These are phyloP conservation scores for Pseudorhiza aurosa DNA, from an alignment of 30 jellyfish, hydroid and myxozoan genomes.

Conservation along the genomic window DNA sequence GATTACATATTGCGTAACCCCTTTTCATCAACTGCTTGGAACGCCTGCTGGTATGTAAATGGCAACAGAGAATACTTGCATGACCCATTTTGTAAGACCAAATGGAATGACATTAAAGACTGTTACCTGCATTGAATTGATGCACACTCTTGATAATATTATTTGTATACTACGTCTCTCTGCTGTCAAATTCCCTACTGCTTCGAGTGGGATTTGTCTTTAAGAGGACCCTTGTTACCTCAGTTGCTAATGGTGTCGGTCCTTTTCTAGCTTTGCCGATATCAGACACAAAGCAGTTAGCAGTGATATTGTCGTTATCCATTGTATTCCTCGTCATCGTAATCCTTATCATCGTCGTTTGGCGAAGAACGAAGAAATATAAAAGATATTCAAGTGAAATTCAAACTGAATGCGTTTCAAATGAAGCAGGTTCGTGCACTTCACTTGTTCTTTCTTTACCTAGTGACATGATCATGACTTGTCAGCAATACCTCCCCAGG, in stretches of 20 bases:
- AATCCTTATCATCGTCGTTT: slow-evolving; percentile 68
- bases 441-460: background rate
- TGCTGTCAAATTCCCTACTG: no score
- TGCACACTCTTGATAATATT: no score
- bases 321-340: slow-evolving; percentile 64
- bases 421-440: slow-evolving; percentile 38
- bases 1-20: no score
- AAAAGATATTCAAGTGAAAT: slow-evolving; percentile 49
- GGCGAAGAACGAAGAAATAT: slow-evolving; percentile 75
- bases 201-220: no score
- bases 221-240: background rate
- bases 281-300: slow-evolving; percentile 78
- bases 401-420: slow-evolving; percentile 49
- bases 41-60: no score
- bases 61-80: no score
- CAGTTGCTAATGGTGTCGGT: background rate
- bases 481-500: no score
- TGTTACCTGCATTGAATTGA: no score
- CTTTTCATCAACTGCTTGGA: no score
- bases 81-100: no score
- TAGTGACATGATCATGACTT: background rate
- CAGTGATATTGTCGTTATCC: slow-evolving; percentile 74
- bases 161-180: no score
- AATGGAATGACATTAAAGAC: no score
- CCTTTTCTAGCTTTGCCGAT: slow-evolving; percentile 64